phyloP scores from a whole-genome alignment of 2,888 invertebrate genomes.

The Scaptomyza polygonia region DNA sequence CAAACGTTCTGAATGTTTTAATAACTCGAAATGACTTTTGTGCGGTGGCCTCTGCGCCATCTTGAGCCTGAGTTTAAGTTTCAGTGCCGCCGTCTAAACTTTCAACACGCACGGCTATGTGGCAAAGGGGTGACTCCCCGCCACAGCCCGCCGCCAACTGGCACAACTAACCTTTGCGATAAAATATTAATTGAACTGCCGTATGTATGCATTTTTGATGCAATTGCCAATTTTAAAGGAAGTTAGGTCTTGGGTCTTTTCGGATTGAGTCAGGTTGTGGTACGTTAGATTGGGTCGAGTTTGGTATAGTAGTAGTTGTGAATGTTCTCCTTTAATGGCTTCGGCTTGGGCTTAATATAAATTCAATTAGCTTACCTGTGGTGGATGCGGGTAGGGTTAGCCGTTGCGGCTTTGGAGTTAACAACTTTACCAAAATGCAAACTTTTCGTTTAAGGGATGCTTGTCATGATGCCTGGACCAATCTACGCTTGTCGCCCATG shows the following conservation, averaged over 20 bases:
- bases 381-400: constrained; percentile 11
- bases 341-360: constrained; percentile 42
- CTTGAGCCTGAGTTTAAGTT: constrained; percentile 52
- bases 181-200: constrained; percentile 78
- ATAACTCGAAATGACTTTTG: constrained; percentile 80
- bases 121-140: constrained; percentile 19
- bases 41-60: constrained; percentile 57
- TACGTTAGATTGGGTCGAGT: not conserved
- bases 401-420: constrained; percentile 9
- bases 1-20: constrained; percentile 81
- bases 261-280: not conserved
- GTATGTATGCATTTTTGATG: constrained; percentile 77
- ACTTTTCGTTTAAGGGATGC: constrained; percentile 87
- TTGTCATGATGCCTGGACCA: constrained; percentile 95
- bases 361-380: constrained; percentile 60
- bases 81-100: constrained; percentile 61
- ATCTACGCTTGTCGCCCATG: constrained; percentile 93
- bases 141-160: constrained; percentile 7
- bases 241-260: constrained; percentile 45
- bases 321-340: constrained; percentile 9
- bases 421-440: constrained; percentile 23
- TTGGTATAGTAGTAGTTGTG: constrained; percentile 13
- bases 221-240: constrained; percentile 78
- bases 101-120: constrained; percentile 61
- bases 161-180: constrained; percentile 52